These are phyloP conservation scores for Eulithis prunata DNA, from an alignment of 2,888 invertebrate species.

Conservation along the genomic window DNA sequence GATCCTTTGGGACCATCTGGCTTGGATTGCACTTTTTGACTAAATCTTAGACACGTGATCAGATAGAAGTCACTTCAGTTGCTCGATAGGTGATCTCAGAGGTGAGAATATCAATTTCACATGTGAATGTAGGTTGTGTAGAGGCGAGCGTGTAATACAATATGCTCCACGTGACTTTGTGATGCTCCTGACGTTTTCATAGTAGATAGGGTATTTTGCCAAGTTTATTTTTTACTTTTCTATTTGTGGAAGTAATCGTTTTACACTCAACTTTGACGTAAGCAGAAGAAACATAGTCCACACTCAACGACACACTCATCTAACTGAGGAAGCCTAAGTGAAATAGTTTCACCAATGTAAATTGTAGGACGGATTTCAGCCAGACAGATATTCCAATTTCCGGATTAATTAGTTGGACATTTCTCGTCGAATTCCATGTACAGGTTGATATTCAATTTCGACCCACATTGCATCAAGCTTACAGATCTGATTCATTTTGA, in stretches of 20 bases:
- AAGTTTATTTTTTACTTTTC: background rate
- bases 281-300: too few species aligned
- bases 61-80: background rate
- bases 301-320: too few species aligned
- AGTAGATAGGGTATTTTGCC: slow-evolving; percentile 6
- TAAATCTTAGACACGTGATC: slow-evolving; percentile 7
- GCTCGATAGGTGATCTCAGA: background rate
- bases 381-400: slow-evolving; percentile 7
- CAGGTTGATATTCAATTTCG: slow-evolving; percentile 15
- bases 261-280: too few species aligned
- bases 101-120: slow-evolving; percentile 21
- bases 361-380: slow-evolving; percentile 9
- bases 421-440: slow-evolving; percentile 15
- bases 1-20: slow-evolving; percentile 29
- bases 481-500: slow-evolving; percentile 25
- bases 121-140: slow-evolving; percentile 8
- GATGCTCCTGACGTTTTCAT: slow-evolving; percentile 2
- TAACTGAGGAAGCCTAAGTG: too few species aligned
- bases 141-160: slow-evolving; percentile 17
- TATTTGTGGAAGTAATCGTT: too few species aligned
- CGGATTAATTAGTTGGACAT: slow-evolving; percentile 16
- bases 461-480: slow-evolving; percentile 17
- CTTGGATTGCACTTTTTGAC: slow-evolving; percentile 21
- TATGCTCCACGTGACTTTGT: slow-evolving; percentile 11
- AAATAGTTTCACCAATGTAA: too few species aligned